Base-by-base conservation (phyloP, 2,888 invertebrate species). In the Euproctis similis region DNA sequence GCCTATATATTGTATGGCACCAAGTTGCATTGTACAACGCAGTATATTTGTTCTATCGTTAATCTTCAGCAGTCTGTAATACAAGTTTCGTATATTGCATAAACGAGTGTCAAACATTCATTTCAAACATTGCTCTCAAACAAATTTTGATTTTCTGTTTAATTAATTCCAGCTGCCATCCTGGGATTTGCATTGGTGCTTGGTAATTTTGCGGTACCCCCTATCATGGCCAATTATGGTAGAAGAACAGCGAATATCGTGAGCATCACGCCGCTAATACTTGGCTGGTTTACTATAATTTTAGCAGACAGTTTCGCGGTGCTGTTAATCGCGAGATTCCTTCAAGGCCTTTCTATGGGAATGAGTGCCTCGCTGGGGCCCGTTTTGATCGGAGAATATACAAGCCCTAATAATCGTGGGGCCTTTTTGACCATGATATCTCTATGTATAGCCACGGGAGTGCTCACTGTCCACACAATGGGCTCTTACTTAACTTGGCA, bases 401-500 rank as follows among this genome's bases (percentile, higher is more conserved):
- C 81, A 1, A 81, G 85, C 27, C 89, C 87, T 0, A 80, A 73
- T 28, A 75, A 88, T 22, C 72, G 90, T 20, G 88, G 89, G 2
- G 71, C 86, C 1, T 73, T 89, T 10, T 65, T 88, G 12, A 81
- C 88, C 1, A 72, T 78, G 4, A 78, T 88, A 4, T 85, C 87
- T 0, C 55, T 89, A 1, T 76, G 86, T 0, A 80, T 88, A 17
- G 85, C 89, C 0, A 35, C 73, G 1, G 90, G 89, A 10, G 85
- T 89, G 2, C 65, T 89, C 0, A 34, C 81, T 0, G 78, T 87
- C 1, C 90, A 90, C 46, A 55, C 80, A 0, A 54, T 90, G 27
- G 90, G 90, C 0, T 86, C 85, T 2, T 86, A 78, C 42, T 50
- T 87, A 1, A 55, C 65, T 17, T 89, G 89, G 89, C 68, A 84